These are phyloP conservation scores for Fragum fragum DNA, from an alignment of 2,888 invertebrate genomes.

Conservation along the genomic window DNA sequence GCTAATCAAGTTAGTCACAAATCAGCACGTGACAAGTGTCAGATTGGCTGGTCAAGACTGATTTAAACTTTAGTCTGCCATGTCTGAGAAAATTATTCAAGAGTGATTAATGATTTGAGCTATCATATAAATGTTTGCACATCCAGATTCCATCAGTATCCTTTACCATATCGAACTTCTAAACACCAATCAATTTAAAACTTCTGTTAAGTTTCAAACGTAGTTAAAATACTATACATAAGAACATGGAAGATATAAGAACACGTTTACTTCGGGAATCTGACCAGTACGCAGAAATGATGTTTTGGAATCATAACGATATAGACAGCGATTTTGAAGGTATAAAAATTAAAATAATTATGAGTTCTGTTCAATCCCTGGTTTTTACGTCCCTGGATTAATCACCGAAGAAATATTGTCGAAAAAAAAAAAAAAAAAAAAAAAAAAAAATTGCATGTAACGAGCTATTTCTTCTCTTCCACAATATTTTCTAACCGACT, in stretches of 20 bases:
- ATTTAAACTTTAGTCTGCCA: conserved; percentile 1
- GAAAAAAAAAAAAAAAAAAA: no score
- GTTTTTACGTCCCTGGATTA: no score
- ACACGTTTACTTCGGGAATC: not conserved
- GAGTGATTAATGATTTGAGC: not conserved
- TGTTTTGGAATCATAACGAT: not conserved
- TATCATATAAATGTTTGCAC: not conserved
- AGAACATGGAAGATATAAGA: not conserved
- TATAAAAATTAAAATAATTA: not conserved
- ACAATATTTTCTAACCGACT: no score
- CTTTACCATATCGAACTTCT: no score
- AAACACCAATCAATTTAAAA: not conserved
- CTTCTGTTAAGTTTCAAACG: not conserved
- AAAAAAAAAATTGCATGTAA: no score
- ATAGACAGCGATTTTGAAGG: not conserved
- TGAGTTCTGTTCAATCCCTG: no score
- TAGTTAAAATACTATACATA: not conserved
- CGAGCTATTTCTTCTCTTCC: no score
- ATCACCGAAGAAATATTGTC: no score
- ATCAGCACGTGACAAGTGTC: conserved; percentile 3
- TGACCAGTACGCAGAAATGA: conserved; percentile 2
- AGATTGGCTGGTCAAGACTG: not conserved
- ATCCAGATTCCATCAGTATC: no score
- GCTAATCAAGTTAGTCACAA: conserved; percentile 1
- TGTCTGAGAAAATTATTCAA: not conserved